Conservation (phyloP, 1,140 invertebrate species). For the Drosophila ercepeae region DNA sequence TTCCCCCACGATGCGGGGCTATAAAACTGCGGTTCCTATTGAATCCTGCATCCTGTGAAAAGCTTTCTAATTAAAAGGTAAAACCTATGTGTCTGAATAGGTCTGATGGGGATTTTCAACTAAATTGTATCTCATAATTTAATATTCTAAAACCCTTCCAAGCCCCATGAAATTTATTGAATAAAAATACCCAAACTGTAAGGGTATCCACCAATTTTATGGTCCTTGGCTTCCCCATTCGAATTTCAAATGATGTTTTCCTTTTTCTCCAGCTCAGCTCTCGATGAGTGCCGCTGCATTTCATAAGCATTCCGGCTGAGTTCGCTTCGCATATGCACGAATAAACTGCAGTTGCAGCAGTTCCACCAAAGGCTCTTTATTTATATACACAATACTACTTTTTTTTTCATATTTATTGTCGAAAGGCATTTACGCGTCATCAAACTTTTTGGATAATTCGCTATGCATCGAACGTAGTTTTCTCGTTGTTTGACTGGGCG, state of each 20-base stretch:
- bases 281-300: slow-evolving; percentile 25
- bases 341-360: slow-evolving; percentile 39
- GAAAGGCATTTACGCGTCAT: slow-evolving; percentile 65
- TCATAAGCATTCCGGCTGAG: slow-evolving; percentile 52
- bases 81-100: too few relatives aligned
- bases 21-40: not conserved
- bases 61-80: not conserved
- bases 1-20: not conserved
- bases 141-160: too few relatives aligned
- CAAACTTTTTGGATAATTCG: slow-evolving; percentile 69
- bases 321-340: slow-evolving; percentile 44
- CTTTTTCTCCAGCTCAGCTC: slow-evolving; percentile 3
- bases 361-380: slow-evolving; percentile 10
- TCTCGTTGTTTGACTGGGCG: slow-evolving; percentile 33
- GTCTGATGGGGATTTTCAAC: too few relatives aligned
- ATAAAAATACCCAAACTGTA: not conserved
- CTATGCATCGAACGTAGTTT: slow-evolving; percentile 48
- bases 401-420: slow-evolving; percentile 45
- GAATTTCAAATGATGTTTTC: slow-evolving; percentile 32
- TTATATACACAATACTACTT: too few relatives aligned
- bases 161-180: not conserved
- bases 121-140: too few relatives aligned
- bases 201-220: not conserved
- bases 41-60: not conserved
- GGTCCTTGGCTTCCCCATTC: slow-evolving; percentile 1